A percentile compares a stretch with the other conserved stretches of the same genome.
Evolutionary conservation across 2,888 invertebrate genomes (phyloP).

Genomic region (Patella caerulea): DNA sequence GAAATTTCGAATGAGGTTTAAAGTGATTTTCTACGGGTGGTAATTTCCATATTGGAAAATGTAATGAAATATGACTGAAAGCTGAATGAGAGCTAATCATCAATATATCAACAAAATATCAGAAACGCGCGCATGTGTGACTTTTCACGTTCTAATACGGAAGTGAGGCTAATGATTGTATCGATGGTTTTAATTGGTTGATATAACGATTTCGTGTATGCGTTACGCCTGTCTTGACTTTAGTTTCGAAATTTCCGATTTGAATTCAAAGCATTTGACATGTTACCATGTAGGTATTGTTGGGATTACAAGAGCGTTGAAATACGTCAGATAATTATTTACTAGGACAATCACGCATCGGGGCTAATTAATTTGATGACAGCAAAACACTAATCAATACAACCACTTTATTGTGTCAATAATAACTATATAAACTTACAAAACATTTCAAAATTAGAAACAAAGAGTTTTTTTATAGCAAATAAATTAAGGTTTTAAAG

Average conservation of each 20-base stretch:
- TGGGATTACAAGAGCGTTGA: neutral
- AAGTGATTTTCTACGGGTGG: too few species aligned
- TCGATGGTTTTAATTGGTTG: constrained; percentile 30
- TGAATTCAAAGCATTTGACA: neutral
- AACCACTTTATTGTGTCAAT: constrained; percentile 3
- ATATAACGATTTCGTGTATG: constrained; percentile 29
- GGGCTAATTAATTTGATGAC: constrained; percentile 7
- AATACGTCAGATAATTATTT: constrained; percentile 7
- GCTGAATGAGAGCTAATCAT: neutral
- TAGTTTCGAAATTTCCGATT: constrained; percentile 26
- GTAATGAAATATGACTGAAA: too few species aligned
- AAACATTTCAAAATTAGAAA: too few species aligned
- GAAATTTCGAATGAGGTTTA: too few species aligned
- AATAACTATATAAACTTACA: too few species aligned
- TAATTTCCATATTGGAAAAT: too few species aligned
- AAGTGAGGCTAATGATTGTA: constrained; percentile 32
- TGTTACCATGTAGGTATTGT: neutral
- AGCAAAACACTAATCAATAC: neutral
- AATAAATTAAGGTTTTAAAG: too few species aligned
- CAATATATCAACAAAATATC: neutral
- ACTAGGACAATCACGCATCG: constrained; percentile 4
- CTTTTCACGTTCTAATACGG: constrained; percentile 23
- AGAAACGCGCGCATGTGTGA: constrained; percentile 25
- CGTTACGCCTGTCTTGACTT: constrained; percentile 23
- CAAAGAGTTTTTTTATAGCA: too few species aligned